Evolutionary conservation across 1,140 invertebrate genomes (phyloP).

Genomic region (Cotesia typhae): DNA sequence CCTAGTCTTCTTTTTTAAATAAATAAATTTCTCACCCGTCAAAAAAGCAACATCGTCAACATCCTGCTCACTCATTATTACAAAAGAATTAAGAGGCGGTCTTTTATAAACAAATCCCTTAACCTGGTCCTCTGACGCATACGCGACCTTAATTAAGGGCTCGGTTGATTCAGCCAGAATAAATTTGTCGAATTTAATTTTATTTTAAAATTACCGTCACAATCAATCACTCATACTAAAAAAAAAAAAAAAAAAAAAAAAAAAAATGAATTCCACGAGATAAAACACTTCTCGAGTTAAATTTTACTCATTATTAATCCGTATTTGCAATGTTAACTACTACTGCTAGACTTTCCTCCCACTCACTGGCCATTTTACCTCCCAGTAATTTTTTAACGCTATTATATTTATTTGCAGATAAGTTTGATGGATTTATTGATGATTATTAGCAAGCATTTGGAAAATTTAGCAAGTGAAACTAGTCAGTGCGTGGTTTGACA

Average conservation of each 20-base stretch:
- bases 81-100: constrained; percentile 58
- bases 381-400: too few species aligned
- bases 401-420: neutral
- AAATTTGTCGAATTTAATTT: constrained; percentile 2
- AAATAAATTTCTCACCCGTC: constrained; percentile 72
- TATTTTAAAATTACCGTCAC: constrained; percentile 2
- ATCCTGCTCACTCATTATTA: constrained; percentile 83
- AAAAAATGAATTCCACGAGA: neutral
- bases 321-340: too few species aligned
- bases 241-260: neutral
- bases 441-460: neutral
- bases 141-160: constrained; percentile 65
- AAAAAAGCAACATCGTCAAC: constrained; percentile 92
- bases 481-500: constrained; percentile 9
- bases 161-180: constrained; percentile 63
- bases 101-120: constrained; percentile 66
- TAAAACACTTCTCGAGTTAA: neutral
- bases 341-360: too few species aligned
- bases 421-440: neutral
- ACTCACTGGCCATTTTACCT: too few species aligned
- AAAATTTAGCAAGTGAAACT: neutral
- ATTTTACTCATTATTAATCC: too few species aligned
- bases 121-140: constrained; percentile 64
- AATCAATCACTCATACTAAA: neutral
- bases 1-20: neutral